A percentile compares a stretch with the other conserved stretches of the same genome.
Evolutionary conservation across 2,797 vertebrate genomes (phyloP).

Genomic region (Alcedo quadribrachys): DNA sequence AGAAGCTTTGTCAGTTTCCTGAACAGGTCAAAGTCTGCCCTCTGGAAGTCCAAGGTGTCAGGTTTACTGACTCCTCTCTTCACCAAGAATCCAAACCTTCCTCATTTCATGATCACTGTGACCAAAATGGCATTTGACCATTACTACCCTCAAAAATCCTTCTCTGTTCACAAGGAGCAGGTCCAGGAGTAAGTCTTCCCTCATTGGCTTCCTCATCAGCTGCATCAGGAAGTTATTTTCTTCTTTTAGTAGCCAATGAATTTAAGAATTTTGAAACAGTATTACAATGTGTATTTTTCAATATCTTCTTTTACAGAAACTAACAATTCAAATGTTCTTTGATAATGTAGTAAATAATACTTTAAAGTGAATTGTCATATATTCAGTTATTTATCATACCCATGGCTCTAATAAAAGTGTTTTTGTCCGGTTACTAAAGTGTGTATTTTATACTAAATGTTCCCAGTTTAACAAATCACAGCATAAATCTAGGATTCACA

Average conservation of each 20-base stretch:
- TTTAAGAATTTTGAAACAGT: neutral
- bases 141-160: too few relatives aligned
- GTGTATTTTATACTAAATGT: neutral
- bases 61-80: too few relatives aligned
- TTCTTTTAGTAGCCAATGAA: neutral
- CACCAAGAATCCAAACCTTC: too few relatives aligned
- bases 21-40: too few relatives aligned
- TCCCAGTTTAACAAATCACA: constrained; percentile 39
- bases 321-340: constrained; percentile 16
- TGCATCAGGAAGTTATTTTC: neutral
- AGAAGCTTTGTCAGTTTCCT: too few relatives aligned
- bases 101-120: too few relatives aligned
- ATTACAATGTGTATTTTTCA: neutral
- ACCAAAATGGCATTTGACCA: too few relatives aligned
- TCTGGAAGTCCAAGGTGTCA: too few relatives aligned
- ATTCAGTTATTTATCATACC: constrained; percentile 8
- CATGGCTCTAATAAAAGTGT: neutral
- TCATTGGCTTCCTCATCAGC: too few relatives aligned
- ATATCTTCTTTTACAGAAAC: constrained; percentile 7
- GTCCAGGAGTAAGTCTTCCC: too few relatives aligned
- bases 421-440: neutral
- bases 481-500: neutral
- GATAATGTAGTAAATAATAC: constrained; percentile 32
- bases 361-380: neutral
- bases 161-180: too few relatives aligned